phyloP scores from a whole-genome alignment of 2,888 invertebrate species.

The Achlya flavicornis region DNA sequence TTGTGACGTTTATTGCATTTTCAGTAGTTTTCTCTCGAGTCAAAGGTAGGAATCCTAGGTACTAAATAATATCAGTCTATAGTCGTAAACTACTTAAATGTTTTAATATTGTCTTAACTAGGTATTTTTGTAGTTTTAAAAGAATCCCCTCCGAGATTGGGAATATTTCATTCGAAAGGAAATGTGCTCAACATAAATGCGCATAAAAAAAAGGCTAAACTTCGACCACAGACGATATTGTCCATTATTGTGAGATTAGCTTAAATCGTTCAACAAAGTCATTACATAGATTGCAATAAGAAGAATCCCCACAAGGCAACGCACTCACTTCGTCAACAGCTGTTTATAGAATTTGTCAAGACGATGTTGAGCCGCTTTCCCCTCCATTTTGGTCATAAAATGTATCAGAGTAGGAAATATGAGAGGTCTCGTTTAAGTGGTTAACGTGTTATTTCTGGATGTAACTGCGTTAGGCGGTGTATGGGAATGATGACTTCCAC shows the following conservation, averaged over 20 bases:
- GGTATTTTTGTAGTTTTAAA: no score
- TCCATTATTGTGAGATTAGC: neutral
- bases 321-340: conserved; percentile 71
- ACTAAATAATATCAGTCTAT: no score
- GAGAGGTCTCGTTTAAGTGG: conserved; percentile 36
- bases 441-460: conserved; percentile 68
- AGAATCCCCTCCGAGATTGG: no score
- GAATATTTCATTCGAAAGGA: no score
- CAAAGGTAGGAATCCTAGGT: no score
- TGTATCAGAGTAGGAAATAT: conserved; percentile 19
- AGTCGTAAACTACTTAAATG: no score
- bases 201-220: no score
- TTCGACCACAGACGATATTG: no score
- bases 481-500: conserved; percentile 78
- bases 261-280: conserved; percentile 25
- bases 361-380: conserved; percentile 44
- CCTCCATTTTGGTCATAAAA: conserved; percentile 20
- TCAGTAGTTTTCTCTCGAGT: no score
- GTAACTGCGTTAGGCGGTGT: conserved; percentile 53
- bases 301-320: conserved; percentile 56
- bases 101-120: no score
- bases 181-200: no score
- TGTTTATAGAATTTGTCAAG: conserved; percentile 70
- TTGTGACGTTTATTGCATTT: no score
- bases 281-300: conserved; percentile 47